These are phyloP conservation scores for Sander vitreus DNA, from an alignment of 2,113 vertebrate species.

Conservation along the genomic window DNA sequence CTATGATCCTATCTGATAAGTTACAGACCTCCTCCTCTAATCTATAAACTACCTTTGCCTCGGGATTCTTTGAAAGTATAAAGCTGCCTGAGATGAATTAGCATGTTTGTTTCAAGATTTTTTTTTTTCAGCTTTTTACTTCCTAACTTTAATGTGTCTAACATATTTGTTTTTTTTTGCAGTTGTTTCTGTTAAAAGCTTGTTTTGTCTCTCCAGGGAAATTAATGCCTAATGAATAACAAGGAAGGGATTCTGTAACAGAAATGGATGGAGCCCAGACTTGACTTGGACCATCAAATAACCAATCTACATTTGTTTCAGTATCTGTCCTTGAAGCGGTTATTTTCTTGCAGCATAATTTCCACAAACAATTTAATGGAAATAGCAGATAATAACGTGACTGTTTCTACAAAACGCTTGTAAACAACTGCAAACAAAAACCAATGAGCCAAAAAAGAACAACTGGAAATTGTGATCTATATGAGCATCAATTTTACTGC, in stretches of 20 bases:
- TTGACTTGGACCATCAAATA: conserved; percentile 35
- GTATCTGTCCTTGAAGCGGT: conserved; percentile 25
- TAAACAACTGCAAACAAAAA: conserved; percentile 23
- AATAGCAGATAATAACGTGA: conserved; percentile 44
- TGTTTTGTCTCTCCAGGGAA: conserved; percentile 42
- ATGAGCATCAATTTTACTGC: not conserved
- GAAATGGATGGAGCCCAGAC: conserved; percentile 26
- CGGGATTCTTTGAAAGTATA: conserved; percentile 11
- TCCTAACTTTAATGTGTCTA: conserved; percentile 3
- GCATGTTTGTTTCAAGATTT: conserved; percentile 18
- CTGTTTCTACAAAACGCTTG: conserved; percentile 26
- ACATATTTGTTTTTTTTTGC: conserved; percentile 4
- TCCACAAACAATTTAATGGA: conserved; percentile 37
- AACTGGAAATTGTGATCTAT: conserved; percentile 20
- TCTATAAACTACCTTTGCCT: not conserved
- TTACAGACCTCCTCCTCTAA: conserved; percentile 2
- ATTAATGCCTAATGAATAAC: conserved; percentile 45
- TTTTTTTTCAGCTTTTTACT: not conserved
- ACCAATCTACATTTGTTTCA: conserved; percentile 25
- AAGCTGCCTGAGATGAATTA: conserved; percentile 16
- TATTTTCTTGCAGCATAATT: conserved; percentile 50
- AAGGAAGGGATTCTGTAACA: conserved; percentile 27
- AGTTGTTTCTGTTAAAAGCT: conserved; percentile 41
- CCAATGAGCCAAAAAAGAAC: not conserved
- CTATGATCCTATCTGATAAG: conserved; percentile 4